Conservation (phyloP, 2,888 invertebrate genomes). For the Cephus spinipes region DNA sequence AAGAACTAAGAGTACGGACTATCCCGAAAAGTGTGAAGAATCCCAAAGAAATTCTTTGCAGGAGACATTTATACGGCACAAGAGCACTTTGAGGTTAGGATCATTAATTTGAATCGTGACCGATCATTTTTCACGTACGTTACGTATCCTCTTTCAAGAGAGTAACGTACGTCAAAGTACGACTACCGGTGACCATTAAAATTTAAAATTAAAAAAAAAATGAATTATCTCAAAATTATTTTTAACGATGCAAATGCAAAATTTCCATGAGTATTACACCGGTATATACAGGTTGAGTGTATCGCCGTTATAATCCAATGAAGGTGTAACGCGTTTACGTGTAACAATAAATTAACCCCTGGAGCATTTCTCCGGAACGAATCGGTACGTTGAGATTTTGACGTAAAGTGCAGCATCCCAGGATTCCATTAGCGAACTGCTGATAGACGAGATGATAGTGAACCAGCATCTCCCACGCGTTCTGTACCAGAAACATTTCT, state of each 20-base stretch:
- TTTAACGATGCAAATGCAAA: too few species aligned
- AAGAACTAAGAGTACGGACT: neutral
- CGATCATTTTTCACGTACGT: neutral
- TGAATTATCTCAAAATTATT: neutral
- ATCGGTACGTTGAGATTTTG: neutral
- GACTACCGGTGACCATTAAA: neutral
- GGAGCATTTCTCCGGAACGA: neutral
- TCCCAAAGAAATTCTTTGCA: neutral
- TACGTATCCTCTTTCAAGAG: neutral
- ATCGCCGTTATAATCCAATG: too few species aligned
- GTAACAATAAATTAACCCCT: neutral
- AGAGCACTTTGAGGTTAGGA: neutral
- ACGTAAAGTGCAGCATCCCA: neutral
- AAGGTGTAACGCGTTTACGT: too few species aligned
- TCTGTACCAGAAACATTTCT: neutral
- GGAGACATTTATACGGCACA: neutral
- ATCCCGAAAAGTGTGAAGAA: neutral
- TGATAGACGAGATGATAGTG: constrained; percentile 7
- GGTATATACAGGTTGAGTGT: too few species aligned
- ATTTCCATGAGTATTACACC: too few species aligned
- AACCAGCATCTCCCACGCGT: neutral
- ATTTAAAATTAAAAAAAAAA: neutral
- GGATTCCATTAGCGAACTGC: constrained; percentile 6
- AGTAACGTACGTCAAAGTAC: neutral
- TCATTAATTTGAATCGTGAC: neutral